Base-by-base conservation (phyloP, 2,113 vertebrate species). In the Proterorhinus semilunaris region DNA sequence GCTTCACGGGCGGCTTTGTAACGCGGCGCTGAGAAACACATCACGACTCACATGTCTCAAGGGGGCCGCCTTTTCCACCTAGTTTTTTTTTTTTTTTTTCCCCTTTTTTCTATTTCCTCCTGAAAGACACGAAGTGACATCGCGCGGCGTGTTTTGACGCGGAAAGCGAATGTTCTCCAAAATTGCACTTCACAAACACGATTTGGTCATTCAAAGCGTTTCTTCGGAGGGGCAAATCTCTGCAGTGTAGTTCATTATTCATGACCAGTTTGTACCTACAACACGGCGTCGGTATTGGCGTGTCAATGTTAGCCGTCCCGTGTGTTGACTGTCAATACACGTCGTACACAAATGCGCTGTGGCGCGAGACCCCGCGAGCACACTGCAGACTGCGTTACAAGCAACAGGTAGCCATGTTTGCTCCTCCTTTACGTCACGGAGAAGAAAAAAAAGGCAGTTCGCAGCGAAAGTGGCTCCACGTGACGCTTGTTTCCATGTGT, bases 21-120 rank as follows among this genome's bases (percentile, higher is more conserved):
- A 77, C 66, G 67, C 21, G 2, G 78, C 63, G 75, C 66, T 17
- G 76, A 9, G 52, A 61, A 79, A 16, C 75, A 17, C 82, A 84
- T 88, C 86, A 87, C 87, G 87, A 89, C 87, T 87, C 85, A 1
- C 87, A 76, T 77, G 85, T 86, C 80, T 84, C 74, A 11, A 58
- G 15, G 81, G 27, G 64, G 77, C 77, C 78, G 58, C 79, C 78
- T 74, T 53, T 52, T n/a, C 10, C 16, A 16, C 10, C 10, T 8
- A 3, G n/a, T n/a, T n/a, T n/a, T n/a, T n/a, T n/a, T n/a, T n/a
- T n/a, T n/a, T n/a, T 10, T 27, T 66, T 10, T 21, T 44, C 21
- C 2, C 1, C 21, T 72, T 61, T 3, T 36, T 36, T 36, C 3
- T 27, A 1, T 27, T 36, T 5, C 59, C 57, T 6, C 12, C n/a